Evolutionary conservation across 2,113 vertebrate species (phyloP).

Genomic region (Bungarus multicinctus): DNA sequence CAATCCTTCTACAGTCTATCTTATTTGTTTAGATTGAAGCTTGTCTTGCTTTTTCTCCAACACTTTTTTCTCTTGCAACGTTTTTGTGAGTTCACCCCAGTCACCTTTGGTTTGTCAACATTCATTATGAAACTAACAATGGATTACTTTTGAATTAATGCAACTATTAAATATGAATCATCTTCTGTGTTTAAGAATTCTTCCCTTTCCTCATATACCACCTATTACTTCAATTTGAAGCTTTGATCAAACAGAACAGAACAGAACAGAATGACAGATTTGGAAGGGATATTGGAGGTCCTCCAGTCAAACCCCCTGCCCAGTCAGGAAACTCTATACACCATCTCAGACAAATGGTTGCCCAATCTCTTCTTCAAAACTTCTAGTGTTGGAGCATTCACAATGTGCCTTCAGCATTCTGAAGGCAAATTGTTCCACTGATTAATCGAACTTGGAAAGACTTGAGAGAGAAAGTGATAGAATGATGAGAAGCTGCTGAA

Average conservation of each 20-base stretch:
- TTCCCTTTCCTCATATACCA: not conserved
- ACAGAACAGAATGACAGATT: not conserved
- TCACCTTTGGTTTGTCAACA: not conserved
- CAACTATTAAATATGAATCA: not conserved
- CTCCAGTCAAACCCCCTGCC: not conserved
- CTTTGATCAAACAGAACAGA: not conserved
- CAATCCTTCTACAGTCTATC: not conserved
- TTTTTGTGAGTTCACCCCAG: not conserved
- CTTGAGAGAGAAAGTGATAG: not conserved
- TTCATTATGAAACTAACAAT: not conserved
- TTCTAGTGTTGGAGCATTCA: not conserved
- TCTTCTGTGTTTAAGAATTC: not conserved
- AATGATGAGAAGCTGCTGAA: not conserved
- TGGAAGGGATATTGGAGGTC: not conserved
- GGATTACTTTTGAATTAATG: not conserved
- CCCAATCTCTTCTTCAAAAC: not conserved
- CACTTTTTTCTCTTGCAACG: not conserved
- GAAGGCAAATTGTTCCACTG: not conserved
- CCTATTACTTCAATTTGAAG: not conserved
- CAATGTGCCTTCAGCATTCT: not conserved
- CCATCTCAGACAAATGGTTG: not conserved
- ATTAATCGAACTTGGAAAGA: not conserved
- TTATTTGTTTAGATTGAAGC: not conserved
- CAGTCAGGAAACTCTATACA: not conserved
- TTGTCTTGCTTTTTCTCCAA: not conserved